Percentiles rank a stretch among this genome's conserved stretches.
Conservation (phyloP, 1,140 invertebrate genomes). For the Aporrectodea caliginosa region DNA sequence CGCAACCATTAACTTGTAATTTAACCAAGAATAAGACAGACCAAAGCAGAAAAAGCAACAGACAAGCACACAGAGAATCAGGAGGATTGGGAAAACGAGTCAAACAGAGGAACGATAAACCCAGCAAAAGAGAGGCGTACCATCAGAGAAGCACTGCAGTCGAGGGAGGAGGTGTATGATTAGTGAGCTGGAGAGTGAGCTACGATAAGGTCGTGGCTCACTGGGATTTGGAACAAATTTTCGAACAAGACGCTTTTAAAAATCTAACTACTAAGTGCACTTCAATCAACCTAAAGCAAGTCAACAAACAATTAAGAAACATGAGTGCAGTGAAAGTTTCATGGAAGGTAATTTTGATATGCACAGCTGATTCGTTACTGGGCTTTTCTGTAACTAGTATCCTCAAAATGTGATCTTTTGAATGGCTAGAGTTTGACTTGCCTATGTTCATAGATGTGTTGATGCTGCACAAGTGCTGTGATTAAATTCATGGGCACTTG, state of each 20-base stretch:
- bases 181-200: background rate
- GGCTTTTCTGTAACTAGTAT: too few species aligned
- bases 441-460: too few species aligned
- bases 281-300: background rate
- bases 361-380: too few species aligned
- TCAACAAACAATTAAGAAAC: background rate
- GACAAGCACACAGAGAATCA: background rate
- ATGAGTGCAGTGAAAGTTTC: background rate
- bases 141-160: background rate
- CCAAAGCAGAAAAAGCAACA: background rate
- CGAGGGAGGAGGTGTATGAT: background rate
- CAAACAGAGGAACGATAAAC: background rate
- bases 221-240: background rate
- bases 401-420: too few species aligned
- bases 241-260: background rate
- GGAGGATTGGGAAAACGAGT: background rate
- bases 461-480: too few species aligned
- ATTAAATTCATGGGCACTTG: too few species aligned
- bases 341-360: background rate
- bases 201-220: background rate
- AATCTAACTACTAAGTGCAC: background rate
- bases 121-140: background rate
- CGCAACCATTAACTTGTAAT: background rate
- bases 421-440: too few species aligned
- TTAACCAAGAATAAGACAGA: background rate